These are phyloP conservation scores for Streptopelia turtur DNA, from an alignment of 2,797 vertebrate genomes.

Conservation along the genomic window DNA sequence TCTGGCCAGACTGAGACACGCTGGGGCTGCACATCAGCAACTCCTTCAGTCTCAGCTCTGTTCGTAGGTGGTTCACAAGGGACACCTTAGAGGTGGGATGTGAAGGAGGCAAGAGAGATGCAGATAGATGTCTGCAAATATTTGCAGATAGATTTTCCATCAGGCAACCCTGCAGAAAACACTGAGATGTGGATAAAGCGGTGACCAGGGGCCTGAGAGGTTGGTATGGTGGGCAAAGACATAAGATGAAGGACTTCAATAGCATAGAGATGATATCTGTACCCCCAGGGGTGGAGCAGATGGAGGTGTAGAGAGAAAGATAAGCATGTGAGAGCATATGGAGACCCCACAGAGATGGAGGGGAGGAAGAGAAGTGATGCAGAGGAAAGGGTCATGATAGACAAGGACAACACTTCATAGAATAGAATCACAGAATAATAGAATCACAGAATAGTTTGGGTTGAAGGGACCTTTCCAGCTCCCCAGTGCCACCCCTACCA, in stretches of 20 bases:
- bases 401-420: neutral
- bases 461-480: too few relatives aligned
- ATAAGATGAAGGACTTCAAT: neutral
- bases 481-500: too few relatives aligned
- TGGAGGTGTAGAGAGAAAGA: neutral
- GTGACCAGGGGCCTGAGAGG: neutral
- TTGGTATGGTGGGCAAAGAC: neutral
- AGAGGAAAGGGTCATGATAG: neutral
- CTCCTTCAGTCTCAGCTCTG: neutral
- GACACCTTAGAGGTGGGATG: neutral
- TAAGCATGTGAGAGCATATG: neutral
- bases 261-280: neutral
- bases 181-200: rapidly evolving
- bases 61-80: rapidly evolving
- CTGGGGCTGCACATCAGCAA: neutral
- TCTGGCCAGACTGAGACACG: neutral
- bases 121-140: neutral
- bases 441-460: too few relatives aligned
- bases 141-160: neutral
- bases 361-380: neutral
- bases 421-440: too few relatives aligned
- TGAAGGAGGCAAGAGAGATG: neutral
- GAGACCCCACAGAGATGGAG: neutral
- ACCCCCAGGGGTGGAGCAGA: neutral
- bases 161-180: neutral